Base-by-base conservation (phyloP, 2,888 invertebrate genomes). In the Eristalis tenax region DNA sequence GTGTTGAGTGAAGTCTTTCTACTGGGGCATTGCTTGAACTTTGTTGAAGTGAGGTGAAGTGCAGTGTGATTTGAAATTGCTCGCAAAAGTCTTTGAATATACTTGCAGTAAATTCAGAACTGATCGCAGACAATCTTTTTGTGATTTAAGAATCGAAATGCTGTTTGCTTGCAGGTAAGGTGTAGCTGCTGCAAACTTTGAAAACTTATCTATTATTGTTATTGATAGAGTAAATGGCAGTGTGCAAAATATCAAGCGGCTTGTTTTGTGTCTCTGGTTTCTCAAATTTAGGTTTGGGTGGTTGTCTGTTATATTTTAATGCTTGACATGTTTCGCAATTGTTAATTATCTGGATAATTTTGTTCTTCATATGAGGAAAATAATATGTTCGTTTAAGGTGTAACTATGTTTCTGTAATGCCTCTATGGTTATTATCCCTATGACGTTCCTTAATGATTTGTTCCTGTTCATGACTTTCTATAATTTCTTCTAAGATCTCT, bases 51-150 rank as follows among this genome's bases (percentile, higher is more conserved):
- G 59, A 59, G 26, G 59, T 59, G 26, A 59, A 59, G 23, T n/a
- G n/a, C n/a, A n/a, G n/a, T n/a, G n/a, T n/a, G n/a, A n/a, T n/a
- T 61, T 70, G 2, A 23, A 32, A 38, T 18, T 6, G 43, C 61
- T 68, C 69, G 10, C 75, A 81, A n/a, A 88, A 69, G 43, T 81
- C 76, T 61, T 81, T 65, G 23, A 88, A 83, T 8, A 78, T 73
- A 26, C 69, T 88, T n/a, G 80, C 38, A 1, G 70, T 65, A n/a
- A 81, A 76, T 65, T 77, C 69, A n/a, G 79, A 63, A 0, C 73
- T 76, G 63, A 26, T 26, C 26, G 3, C 26, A 26, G 3, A 26
- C 77, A 73, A 85, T 71, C 32, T 77, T 81, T 13, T 15, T 28
- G 2, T 11, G 59, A 38, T 74, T 78, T 81, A 1, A 80, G 22